Conservation (phyloP, 2,113 vertebrate genomes). For the Argyrosomus japonicus region DNA sequence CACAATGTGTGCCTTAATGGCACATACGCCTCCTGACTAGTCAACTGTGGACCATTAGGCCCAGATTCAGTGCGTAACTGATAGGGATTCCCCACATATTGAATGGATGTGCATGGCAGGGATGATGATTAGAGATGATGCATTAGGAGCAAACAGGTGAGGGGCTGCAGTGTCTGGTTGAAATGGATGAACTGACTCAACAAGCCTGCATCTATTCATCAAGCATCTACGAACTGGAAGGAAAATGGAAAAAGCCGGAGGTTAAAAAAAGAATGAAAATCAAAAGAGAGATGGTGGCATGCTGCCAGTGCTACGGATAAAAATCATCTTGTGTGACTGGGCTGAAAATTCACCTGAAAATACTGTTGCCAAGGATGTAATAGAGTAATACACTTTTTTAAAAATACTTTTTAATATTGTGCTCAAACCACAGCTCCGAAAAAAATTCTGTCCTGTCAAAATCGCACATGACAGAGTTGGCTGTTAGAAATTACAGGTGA, state of each 20-base stretch:
- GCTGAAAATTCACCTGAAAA: not conserved
- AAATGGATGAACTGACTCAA: constrained; percentile 29
- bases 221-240: not conserved
- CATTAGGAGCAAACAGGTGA: constrained; percentile 52
- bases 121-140: constrained; percentile 45
- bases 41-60: constrained; percentile 62
- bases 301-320: not conserved
- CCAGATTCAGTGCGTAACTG: constrained; percentile 37
- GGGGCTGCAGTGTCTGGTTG: constrained; percentile 10
- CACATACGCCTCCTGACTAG: constrained; percentile 10
- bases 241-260: not conserved
- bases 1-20: constrained; percentile 24
- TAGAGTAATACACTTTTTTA: not conserved
- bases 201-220: constrained; percentile 36
- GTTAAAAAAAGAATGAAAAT: not conserved
- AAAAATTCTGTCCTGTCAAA: not conserved
- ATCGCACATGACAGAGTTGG: constrained; percentile 6
- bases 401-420: not conserved
- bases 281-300: not conserved
- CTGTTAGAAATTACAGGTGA: constrained; percentile 56
- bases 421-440: not conserved
- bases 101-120: constrained; percentile 27
- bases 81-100: constrained; percentile 43
- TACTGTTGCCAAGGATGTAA: not conserved
- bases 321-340: not conserved